A percentile compares a stretch with the other conserved stretches of the same genome.
These are phyloP conservation scores for Rhinoptilus africanus DNA, from an alignment of 2,113 vertebrate species.

Conservation along the genomic window DNA sequence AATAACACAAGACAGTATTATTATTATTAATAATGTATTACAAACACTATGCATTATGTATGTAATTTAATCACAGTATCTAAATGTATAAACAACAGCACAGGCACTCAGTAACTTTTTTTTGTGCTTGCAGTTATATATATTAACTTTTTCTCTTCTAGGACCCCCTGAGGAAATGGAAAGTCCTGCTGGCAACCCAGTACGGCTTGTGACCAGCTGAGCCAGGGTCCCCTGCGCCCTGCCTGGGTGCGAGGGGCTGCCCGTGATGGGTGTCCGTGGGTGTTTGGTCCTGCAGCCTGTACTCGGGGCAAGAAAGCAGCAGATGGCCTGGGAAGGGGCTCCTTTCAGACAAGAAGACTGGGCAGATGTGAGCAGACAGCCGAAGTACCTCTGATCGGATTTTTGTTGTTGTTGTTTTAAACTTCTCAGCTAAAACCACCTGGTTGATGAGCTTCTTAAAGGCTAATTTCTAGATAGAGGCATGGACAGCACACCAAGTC, in stretches of 20 bases:
- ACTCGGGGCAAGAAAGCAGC: background rate
- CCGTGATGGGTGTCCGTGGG: rapidly evolving
- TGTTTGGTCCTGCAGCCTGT: background rate
- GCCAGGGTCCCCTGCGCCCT: background rate
- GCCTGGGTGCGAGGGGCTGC: background rate
- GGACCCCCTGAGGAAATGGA: background rate
- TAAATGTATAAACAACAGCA: constrained; percentile 27
- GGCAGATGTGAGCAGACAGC: background rate
- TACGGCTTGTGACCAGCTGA: background rate
- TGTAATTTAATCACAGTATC: constrained; percentile 59
- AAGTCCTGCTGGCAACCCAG: background rate
- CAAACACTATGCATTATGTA: constrained; percentile 48
- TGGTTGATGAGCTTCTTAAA: background rate
- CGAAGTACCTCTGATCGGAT: background rate
- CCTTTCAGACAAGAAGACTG: background rate
- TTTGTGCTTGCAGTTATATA: background rate
- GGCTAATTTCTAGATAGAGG: background rate
- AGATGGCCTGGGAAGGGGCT: background rate
- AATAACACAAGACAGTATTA: constrained; percentile 15
- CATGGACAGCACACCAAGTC: background rate
- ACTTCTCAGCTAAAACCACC: background rate
- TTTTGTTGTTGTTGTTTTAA: background rate
- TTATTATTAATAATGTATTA: constrained; percentile 51
- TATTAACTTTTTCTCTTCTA: background rate
- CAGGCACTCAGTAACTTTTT: background rate